Base-by-base conservation (phyloP, 1,140 invertebrate species). In the Geopemphigus sp. region DNA sequence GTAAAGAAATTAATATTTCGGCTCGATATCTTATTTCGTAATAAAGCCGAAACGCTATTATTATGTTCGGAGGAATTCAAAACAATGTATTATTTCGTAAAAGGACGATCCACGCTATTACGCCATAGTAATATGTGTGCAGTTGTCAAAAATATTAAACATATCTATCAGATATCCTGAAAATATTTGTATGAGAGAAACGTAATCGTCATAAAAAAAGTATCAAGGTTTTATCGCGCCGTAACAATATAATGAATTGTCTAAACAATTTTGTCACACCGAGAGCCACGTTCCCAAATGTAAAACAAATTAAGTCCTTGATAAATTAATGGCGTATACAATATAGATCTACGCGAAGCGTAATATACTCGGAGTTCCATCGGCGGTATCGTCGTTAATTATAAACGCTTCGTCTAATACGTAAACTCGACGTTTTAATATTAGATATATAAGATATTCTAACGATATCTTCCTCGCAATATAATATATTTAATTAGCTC, bases 231-330 rank as follows among this genome's bases (percentile, higher is more conserved):
- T 47, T 50, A 68, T 50, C 15, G 24, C 6, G 15, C 22, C 24
- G 50, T 11, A 68, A 10, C 15, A 68, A 68, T 68, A 24, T 12
- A 26, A 26, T 11, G n/a, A 24, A 68, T 68, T 47, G 14, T 50
- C 22, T 8, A 50, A 68, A 26, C 22, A 68, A 47, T 68, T 68
- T 68, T 68, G 45, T 68, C 64, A 68, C 22, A 50, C 50, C 50
- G 2, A 24, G 22, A 19, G 66, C 15, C 50, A 12, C 39, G 45
- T 68, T 50, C 14, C 66, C 12, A 24, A 68, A 59, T 59, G 47
- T 50, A 26, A 68, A 68, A 68, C 45, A 26, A 68, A 12, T 26
- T 10, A 17, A 68, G 66, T 68, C 66, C 66, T 68, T 68, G 66
- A 68, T 50, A 50, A 50, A 17, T 24, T 68, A 68, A 50, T 68